Percentiles rank a stretch among this genome's conserved stretches.
Evolutionary conservation across 2,797 vertebrate species (phyloP).

Genomic region (Pempheris klunzingeri): DNA sequence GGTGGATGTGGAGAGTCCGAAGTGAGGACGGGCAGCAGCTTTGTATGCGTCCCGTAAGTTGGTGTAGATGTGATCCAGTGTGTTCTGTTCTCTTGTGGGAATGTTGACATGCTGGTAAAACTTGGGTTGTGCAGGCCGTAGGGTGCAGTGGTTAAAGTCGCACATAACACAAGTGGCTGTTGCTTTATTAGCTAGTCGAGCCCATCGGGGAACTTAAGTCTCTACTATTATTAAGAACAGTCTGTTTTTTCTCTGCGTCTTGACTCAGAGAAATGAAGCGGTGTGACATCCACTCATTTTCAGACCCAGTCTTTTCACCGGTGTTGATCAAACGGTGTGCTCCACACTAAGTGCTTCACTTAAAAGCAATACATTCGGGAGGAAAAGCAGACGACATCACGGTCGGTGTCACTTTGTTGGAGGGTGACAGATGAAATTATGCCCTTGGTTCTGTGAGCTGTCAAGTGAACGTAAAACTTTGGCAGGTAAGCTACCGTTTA

Average conservation of each 20-base stretch:
- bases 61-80: no score
- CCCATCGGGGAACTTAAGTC: not conserved
- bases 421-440: constrained; percentile 19
- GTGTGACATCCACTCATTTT: not conserved
- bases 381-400: constrained; percentile 37
- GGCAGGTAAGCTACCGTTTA: constrained; percentile 33
- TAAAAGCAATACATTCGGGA: constrained; percentile 46
- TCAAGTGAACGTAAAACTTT: constrained; percentile 24
- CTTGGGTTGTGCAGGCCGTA: no score
- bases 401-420: constrained; percentile 42
- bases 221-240: constrained; percentile 6
- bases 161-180: not conserved
- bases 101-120: no score
- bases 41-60: no score
- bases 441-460: constrained; percentile 37
- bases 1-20: no score
- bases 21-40: no score
- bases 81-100: no score
- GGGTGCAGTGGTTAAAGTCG: no score
- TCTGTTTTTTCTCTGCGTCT: not conserved
- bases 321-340: constrained; percentile 35
- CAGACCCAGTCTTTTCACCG: not conserved
- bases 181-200: not conserved
- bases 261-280: not conserved
- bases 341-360: constrained; percentile 20